A percentile compares a stretch with the other conserved stretches of the same genome.
phyloP scores from a whole-genome alignment of 2,797 vertebrate genomes.

The Lagorchestes hirsutus region DNA sequence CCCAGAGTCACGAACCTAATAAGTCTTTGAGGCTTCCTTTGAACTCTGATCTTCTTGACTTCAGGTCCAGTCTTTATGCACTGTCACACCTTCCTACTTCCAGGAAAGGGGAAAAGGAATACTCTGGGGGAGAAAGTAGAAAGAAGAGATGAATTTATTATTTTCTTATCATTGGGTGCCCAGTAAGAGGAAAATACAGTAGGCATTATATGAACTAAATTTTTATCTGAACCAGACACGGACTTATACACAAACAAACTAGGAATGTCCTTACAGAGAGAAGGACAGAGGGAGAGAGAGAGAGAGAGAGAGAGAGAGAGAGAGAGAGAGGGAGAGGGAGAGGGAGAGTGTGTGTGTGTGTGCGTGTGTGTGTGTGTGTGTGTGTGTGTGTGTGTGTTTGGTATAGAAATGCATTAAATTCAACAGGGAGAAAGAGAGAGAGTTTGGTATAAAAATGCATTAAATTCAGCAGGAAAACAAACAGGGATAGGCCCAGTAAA shows the following conservation, averaged over 20 bases:
- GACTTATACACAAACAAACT: not conserved
- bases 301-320: no score
- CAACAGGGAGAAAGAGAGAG: not conserved
- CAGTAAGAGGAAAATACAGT: not conserved
- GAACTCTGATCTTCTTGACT: not conserved
- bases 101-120: not conserved
- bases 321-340: fast-evolving
- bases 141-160: not conserved
- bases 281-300: no score
- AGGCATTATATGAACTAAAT: not conserved
- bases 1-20: no score
- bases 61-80: not conserved
- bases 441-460: not conserved
- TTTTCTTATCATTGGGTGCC: not conserved
- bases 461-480: not conserved
- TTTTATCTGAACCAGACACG: not conserved
- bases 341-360: no score
- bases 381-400: not conserved
- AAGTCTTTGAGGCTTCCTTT: not conserved
- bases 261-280: no score
- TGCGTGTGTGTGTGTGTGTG: no score
- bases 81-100: not conserved
- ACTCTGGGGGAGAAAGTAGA: not conserved
- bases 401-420: not conserved
- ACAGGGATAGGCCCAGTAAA: no score